Evolutionary conservation across 2,888 invertebrate species (phyloP).

Genomic region (Ametastegia equiseti): DNA sequence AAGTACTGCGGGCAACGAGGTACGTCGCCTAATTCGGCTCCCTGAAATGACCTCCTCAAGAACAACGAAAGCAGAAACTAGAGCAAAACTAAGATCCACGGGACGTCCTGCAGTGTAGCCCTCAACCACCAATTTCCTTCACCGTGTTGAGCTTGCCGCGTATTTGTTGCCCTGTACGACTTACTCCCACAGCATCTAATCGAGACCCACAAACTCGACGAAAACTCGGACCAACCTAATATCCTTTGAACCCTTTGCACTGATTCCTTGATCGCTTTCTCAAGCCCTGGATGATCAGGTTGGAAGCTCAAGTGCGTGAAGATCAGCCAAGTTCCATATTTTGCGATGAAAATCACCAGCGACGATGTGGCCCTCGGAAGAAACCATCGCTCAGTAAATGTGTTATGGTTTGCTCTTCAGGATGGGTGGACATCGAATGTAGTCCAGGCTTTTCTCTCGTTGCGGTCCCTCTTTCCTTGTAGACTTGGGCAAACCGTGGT

Average conservation of each 20-base stretch:
- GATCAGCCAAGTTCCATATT: too few species aligned
- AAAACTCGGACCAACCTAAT: background rate
- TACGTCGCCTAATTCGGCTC: background rate
- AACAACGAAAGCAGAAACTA: background rate
- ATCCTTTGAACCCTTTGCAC: constrained; percentile 11
- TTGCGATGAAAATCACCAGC: too few species aligned
- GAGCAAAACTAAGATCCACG: constrained; percentile 11
- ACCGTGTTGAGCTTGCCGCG: background rate
- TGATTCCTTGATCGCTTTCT: constrained; percentile 27
- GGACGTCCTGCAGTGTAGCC: background rate
- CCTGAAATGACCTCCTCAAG: constrained; percentile 15
- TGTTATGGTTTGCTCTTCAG: background rate
- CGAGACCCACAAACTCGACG: constrained; percentile 3
- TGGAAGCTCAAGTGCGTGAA: background rate
- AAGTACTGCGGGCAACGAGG: background rate
- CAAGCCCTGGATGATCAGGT: background rate
- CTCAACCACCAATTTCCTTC: constrained; percentile 22
- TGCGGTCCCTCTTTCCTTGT: background rate
- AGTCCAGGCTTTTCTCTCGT: background rate
- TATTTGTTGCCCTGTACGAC: background rate
- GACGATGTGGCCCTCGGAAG: too few species aligned
- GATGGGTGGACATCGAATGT: background rate
- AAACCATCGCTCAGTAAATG: too few species aligned
- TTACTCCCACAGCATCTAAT: background rate
- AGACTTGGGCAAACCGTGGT: background rate